A percentile compares a stretch with the other conserved stretches of the same genome.
phyloP scores from a whole-genome alignment of 2,113 vertebrate genomes.

The Apodemus sylvaticus region DNA sequence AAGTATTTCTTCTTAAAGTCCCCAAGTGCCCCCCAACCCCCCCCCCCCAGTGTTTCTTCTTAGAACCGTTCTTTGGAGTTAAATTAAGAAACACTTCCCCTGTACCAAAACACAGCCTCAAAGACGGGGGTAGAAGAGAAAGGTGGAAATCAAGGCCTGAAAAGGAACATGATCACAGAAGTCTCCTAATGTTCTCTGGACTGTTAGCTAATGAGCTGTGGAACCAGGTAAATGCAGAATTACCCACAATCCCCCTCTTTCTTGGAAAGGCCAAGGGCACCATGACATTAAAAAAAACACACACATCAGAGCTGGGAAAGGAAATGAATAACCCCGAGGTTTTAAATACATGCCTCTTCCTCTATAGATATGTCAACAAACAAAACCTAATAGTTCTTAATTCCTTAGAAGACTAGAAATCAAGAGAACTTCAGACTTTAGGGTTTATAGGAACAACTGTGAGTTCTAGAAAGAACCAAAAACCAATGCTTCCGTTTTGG shows the following conservation, averaged over 20 bases:
- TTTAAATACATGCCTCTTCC: background rate
- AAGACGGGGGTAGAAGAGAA: background rate
- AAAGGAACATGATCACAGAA: background rate
- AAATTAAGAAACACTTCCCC: background rate
- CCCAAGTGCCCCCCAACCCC: background rate
- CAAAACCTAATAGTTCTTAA: background rate
- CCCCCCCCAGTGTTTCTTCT: background rate
- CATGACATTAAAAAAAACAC: background rate
- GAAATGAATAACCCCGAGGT: background rate
- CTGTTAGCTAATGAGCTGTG: background rate
- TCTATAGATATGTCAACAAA: background rate
- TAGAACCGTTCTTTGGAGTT: background rate
- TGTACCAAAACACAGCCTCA: background rate
- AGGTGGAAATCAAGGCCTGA: background rate
- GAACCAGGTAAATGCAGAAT: background rate
- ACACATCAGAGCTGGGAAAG: background rate
- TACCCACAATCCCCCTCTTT: background rate
- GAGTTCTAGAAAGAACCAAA: background rate
- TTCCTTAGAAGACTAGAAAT: constrained; percentile 35
- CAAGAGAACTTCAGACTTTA: background rate
- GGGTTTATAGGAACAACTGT: background rate
- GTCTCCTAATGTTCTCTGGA: background rate
- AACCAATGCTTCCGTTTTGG: background rate
- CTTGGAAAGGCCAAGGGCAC: background rate
- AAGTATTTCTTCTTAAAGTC: background rate